Conservation (phyloP, 30 jellyfish, hydroid and myxozoan genomes). For the Aurelia sp. region DNA sequence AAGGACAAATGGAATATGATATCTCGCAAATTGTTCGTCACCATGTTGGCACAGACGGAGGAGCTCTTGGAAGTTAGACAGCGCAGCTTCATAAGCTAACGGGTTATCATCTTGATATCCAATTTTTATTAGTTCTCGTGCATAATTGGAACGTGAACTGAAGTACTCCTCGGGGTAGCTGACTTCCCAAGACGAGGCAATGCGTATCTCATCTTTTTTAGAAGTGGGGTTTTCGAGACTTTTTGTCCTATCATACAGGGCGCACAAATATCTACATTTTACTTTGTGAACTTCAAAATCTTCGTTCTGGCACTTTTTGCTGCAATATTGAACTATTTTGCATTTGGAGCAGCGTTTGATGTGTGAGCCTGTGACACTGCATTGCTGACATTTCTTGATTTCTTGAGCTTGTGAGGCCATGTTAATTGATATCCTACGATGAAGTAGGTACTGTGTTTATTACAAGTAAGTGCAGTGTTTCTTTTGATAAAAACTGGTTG, state of each 20-base stretch:
- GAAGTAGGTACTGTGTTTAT: no score
- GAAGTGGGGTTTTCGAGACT: background rate
- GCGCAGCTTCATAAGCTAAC: slow-evolving; percentile 5
- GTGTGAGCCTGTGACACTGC: no score
- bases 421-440: no score
- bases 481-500: no score
- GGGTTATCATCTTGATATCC: background rate
- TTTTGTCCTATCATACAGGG: background rate
- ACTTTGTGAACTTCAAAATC: background rate
- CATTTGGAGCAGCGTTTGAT: slow-evolving; percentile 13
- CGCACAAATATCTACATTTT: background rate
- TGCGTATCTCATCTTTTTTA: background rate
- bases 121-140: background rate
- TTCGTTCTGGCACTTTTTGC: slow-evolving; percentile 26
- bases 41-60: background rate
- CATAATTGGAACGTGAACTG: background rate
- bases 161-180: slow-evolving; percentile 18
- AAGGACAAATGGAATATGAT: slow-evolving; percentile 12
- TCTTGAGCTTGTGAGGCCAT: no score
- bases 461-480: no score
- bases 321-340: slow-evolving; percentile 6
- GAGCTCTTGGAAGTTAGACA: slow-evolving; percentile 3
- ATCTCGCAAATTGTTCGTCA: slow-evolving; percentile 22
- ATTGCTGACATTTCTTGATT: no score
- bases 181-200: background rate